These are phyloP conservation scores for Dipodomys merriami DNA, from an alignment of 2,113 vertebrate species.

Conservation along the genomic window DNA sequence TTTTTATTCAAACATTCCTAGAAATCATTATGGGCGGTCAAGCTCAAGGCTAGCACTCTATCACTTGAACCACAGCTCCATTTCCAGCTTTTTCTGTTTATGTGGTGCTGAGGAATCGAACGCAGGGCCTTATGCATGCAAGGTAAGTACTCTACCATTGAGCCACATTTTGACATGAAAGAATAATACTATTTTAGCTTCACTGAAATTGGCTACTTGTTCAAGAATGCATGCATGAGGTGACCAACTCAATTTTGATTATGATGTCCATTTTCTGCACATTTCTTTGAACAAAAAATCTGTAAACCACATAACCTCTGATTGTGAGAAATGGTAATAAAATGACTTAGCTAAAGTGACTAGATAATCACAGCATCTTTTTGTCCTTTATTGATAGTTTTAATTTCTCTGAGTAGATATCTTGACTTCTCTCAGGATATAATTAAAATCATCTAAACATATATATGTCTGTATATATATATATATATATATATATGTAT, in stretches of 20 bases:
- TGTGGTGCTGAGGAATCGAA: no score
- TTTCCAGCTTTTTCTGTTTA: no score
- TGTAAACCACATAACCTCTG: no score
- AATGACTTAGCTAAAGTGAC: not conserved
- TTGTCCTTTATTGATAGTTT: not conserved
- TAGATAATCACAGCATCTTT: conserved; percentile 7
- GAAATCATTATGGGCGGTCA: not conserved
- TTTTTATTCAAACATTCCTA: not conserved
- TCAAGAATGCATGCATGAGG: not conserved
- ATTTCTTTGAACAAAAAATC: not conserved
- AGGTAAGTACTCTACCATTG: no score
- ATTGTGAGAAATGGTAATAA: not conserved
- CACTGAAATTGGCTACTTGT: not conserved
- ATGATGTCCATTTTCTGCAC: not conserved
- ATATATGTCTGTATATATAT: no score
- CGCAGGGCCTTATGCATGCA: no score
- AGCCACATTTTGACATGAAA: not conserved
- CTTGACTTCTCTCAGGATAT: not conserved
- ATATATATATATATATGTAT: no score
- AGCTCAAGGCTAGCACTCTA: no score
- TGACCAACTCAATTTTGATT: not conserved
- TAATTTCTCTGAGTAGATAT: not conserved
- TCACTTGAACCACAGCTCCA: no score
- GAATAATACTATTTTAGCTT: not conserved
- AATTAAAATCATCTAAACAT: not conserved